phyloP scores from a whole-genome alignment of 1,140 invertebrate genomes.

The Drosophila kikkawai region DNA sequence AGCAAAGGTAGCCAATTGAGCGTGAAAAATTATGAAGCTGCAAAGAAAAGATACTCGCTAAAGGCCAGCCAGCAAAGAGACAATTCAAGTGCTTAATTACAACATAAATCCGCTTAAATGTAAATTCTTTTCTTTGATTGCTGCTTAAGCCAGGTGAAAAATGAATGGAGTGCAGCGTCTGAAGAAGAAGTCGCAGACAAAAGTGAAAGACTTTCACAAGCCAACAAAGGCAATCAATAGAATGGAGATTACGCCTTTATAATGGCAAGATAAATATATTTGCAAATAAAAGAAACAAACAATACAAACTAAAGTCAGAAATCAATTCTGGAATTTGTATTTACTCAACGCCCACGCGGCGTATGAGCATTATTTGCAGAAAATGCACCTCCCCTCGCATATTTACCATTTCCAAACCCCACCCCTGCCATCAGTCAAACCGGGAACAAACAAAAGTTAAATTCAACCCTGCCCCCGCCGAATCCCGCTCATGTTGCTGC shows the following conservation, averaged over 20 bases:
- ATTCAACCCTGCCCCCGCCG: conserved; percentile 47
- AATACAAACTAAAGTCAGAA: not conserved
- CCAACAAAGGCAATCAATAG: conserved; percentile 9
- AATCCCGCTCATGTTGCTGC: conserved; percentile 25
- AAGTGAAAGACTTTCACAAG: conserved; percentile 10
- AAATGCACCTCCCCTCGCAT: conserved; percentile 12
- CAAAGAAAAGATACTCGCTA: conserved; percentile 23
- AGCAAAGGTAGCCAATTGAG: conserved; percentile 66
- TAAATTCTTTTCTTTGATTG: conserved; percentile 50
- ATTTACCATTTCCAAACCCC: conserved; percentile 14
- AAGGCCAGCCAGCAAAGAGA: conserved; percentile 37
- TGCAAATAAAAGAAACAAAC: not conserved
- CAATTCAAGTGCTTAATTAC: conserved; percentile 70
- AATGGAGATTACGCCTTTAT: not conserved
- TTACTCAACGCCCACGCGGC: conserved; percentile 13
- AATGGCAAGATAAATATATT: not conserved
- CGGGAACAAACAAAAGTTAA: conserved; percentile 58
- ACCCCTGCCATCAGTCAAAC: conserved; percentile 29
- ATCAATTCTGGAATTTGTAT: conserved; percentile 5
- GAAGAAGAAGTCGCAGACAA: conserved; percentile 2
- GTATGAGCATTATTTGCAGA: conserved; percentile 7
- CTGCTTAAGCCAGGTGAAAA: conserved; percentile 28
- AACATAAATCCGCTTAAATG: conserved; percentile 66
- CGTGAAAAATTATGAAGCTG: conserved; percentile 80
- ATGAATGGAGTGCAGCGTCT: conserved; percentile 2